phyloP scores from a whole-genome alignment of 2,113 vertebrate genomes.

The Vireo altiloquus region DNA sequence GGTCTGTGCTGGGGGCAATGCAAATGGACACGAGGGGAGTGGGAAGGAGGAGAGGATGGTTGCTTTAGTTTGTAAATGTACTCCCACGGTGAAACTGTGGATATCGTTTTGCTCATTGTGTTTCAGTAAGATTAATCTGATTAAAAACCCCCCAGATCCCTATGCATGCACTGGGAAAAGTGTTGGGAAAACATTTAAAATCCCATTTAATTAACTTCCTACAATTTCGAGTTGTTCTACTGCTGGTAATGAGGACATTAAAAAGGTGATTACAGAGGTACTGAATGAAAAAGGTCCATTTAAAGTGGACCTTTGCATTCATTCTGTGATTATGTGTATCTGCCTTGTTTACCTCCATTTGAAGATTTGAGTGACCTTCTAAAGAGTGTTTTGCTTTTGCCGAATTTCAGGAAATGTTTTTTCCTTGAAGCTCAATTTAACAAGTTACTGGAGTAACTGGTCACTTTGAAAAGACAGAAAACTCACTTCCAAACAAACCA shows the following conservation, averaged over 20 bases:
- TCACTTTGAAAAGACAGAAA: background rate
- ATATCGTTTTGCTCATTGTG: background rate
- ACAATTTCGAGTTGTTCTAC: background rate
- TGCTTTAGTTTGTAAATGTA: background rate
- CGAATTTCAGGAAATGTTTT: background rate
- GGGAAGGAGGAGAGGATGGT: background rate
- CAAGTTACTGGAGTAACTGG: background rate
- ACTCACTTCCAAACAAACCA: background rate
- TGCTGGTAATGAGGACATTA: background rate
- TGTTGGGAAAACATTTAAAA: background rate
- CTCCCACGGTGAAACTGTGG: background rate
- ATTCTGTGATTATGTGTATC: background rate
- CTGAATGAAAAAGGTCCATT: background rate
- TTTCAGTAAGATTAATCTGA: background rate
- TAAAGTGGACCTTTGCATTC: background rate
- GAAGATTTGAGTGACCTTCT: background rate
- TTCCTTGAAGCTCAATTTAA: background rate
- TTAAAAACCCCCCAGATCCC: background rate
- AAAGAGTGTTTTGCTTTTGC: background rate
- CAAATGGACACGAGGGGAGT: background rate
- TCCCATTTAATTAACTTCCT: background rate
- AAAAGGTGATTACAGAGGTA: background rate
- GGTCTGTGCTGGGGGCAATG: fast-evolving
- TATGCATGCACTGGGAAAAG: background rate
- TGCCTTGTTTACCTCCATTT: background rate